phyloP scores from a whole-genome alignment of 2,113 vertebrate species.

The Mus spicilegus region DNA sequence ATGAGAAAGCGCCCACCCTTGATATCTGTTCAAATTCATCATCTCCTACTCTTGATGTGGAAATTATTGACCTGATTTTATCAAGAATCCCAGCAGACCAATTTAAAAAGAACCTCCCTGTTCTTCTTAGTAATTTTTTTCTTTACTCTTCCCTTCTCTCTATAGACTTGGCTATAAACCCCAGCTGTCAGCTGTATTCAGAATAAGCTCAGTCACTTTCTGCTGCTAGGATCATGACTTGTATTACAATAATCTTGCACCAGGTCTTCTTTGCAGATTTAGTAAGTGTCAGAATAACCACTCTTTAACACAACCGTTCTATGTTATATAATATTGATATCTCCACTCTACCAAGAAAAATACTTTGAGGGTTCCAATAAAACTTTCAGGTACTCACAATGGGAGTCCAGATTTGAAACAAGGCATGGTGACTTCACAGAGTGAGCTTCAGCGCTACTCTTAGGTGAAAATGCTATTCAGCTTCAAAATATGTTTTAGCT shows the following conservation, averaged over 20 bases:
- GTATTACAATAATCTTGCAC: background rate
- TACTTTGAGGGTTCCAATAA: constrained; percentile 53
- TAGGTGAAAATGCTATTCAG: constrained; percentile 24
- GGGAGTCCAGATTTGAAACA: constrained; percentile 30
- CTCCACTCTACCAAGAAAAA: constrained; percentile 43
- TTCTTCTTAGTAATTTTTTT: background rate
- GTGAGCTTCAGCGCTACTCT: background rate
- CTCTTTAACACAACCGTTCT: background rate
- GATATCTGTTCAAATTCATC: constrained; percentile 21
- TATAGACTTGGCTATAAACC: background rate
- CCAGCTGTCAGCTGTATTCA: background rate
- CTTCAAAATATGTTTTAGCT: constrained; percentile 56
- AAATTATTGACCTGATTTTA: constrained; percentile 24
- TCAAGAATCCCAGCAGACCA: background rate
- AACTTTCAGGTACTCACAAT: background rate
- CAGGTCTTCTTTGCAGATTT: constrained; percentile 11
- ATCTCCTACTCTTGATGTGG: background rate
- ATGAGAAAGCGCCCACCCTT: background rate
- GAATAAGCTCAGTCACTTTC: background rate
- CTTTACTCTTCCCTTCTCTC: background rate
- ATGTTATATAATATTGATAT: background rate
- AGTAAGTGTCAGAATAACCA: constrained; percentile 1
- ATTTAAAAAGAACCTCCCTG: background rate
- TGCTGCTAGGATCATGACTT: background rate
- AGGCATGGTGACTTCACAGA: constrained; percentile 11